A percentile compares a stretch with the other conserved stretches of the same genome.
phyloP scores from a whole-genome alignment of 2,888 invertebrate genomes.

The Ophion obscuratus region DNA sequence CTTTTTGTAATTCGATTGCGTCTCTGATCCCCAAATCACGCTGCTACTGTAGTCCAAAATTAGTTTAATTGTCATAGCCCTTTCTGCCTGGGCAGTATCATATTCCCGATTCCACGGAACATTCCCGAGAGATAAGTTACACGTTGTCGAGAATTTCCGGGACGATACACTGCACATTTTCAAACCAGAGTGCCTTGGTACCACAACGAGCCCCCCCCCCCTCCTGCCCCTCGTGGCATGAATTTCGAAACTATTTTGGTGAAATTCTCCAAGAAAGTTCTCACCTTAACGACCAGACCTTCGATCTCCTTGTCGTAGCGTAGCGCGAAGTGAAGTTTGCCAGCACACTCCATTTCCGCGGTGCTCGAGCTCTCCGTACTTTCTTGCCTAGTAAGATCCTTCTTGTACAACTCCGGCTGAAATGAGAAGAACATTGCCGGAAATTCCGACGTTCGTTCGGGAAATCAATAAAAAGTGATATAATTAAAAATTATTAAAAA shows the following conservation, averaged over 20 bases:
- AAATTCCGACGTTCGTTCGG: background rate
- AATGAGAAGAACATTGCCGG: conserved; percentile 65
- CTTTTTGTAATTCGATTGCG: no score
- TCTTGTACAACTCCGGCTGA: conserved; percentile 91
- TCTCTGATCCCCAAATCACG: no score
- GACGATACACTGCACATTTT: background rate
- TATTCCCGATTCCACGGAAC: background rate
- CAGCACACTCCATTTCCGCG: conserved; percentile 90
- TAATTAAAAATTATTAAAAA: background rate
- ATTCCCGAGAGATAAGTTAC: background rate
- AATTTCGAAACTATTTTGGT: conserved; percentile 26
- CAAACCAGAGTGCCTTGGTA: conserved; percentile 3
- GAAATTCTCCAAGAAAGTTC: conserved; percentile 64
- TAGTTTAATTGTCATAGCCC: background rate
- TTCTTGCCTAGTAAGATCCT: conserved; percentile 90
- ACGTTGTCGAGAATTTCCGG: background rate
- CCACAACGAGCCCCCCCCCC: background rate
- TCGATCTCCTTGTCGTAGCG: conserved; percentile 93
- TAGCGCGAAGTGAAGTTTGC: conserved; percentile 92
- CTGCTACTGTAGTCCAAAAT: no score
- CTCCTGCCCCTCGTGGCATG: background rate
- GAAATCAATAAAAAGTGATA: background rate
- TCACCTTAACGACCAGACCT: conserved; percentile 91
- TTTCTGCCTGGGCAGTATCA: background rate
- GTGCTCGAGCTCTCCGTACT: conserved; percentile 89